Conservation (phyloP, 2,797 vertebrate species). For the Helarctos malayanus region DNA sequence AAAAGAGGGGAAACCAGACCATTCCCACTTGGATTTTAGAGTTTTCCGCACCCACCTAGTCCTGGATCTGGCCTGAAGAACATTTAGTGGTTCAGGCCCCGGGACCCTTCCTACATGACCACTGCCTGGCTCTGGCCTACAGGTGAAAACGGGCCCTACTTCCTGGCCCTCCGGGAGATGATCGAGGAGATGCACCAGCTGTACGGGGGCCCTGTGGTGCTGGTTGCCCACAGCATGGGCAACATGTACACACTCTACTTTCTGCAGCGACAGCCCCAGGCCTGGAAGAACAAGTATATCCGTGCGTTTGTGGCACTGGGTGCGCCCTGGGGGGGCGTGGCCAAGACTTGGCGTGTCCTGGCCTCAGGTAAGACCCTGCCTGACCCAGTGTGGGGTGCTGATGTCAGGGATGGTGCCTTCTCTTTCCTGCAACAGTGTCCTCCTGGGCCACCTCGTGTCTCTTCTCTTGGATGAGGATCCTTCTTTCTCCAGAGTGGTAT, state of each 20-base stretch:
- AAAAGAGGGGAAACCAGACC: not conserved
- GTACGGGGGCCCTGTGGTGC: slow-evolving; percentile 93
- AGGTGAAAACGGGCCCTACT: slow-evolving; percentile 98
- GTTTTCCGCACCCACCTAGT: not conserved
- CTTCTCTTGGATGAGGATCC: not conserved
- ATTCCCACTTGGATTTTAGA: not conserved
- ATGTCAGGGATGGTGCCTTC: not conserved
- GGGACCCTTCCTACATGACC: slow-evolving; percentile 64
- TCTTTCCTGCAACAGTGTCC: not conserved
- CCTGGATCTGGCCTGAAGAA: slow-evolving; percentile 47
- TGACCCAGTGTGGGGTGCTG: not conserved
- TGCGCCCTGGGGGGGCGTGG: slow-evolving; percentile 97
- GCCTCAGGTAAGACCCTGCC: slow-evolving; percentile 92
- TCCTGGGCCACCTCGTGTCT: not conserved
- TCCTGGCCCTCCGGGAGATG: slow-evolving; percentile 94
- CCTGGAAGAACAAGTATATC: slow-evolving; percentile 97
- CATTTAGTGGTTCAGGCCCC: not conserved
- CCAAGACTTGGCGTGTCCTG: slow-evolving; percentile 96
- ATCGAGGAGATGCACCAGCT: slow-evolving; percentile 95
- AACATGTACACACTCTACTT: slow-evolving; percentile 99
- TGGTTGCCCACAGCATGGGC: slow-evolving; percentile 99
- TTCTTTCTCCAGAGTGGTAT: not conserved
- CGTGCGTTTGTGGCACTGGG: slow-evolving; percentile 94
- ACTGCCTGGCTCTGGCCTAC: slow-evolving; percentile 73
- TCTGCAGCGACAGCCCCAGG: slow-evolving; percentile 96